Percentiles rank a stretch among this genome's conserved stretches.
These are phyloP conservation scores for Malurus alboscapulatus DNA, from an alignment of 2,113 vertebrate species.

Conservation along the genomic window DNA sequence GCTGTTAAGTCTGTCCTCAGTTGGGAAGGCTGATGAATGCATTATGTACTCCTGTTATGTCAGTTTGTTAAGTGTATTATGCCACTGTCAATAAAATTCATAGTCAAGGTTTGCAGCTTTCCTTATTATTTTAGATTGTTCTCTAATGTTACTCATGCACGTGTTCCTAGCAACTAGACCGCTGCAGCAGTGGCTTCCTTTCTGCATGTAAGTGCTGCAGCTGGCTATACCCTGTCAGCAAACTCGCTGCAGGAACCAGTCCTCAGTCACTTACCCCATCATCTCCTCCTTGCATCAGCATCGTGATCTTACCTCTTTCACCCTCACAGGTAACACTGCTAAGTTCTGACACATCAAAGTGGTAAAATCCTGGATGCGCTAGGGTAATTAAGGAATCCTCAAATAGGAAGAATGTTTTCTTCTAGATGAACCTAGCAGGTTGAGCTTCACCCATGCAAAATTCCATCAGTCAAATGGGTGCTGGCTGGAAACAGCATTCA, in stretches of 20 bases:
- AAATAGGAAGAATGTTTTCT: not conserved
- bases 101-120: not conserved
- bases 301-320: not conserved
- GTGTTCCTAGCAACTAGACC: not conserved
- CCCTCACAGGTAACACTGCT: not conserved
- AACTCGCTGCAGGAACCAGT: not conserved
- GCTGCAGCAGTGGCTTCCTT: not conserved
- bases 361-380: not conserved
- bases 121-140: constrained; percentile 25
- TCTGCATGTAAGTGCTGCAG: not conserved
- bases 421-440: not conserved
- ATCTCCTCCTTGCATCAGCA: not conserved
- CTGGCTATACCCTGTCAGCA: not conserved
- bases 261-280: accelerated
- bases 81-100: constrained; percentile 25
- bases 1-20: constrained; percentile 1
- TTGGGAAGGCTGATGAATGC: not conserved
- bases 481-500: not conserved
- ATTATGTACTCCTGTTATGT: not conserved
- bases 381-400: not conserved
- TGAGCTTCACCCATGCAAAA: not conserved
- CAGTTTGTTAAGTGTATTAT: constrained; percentile 18
- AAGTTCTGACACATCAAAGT: not conserved
- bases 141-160: constrained; percentile 6
- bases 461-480: not conserved